Evolutionary conservation across 2,888 invertebrate species (phyloP).

Genomic region (Meta bourneti): DNA sequence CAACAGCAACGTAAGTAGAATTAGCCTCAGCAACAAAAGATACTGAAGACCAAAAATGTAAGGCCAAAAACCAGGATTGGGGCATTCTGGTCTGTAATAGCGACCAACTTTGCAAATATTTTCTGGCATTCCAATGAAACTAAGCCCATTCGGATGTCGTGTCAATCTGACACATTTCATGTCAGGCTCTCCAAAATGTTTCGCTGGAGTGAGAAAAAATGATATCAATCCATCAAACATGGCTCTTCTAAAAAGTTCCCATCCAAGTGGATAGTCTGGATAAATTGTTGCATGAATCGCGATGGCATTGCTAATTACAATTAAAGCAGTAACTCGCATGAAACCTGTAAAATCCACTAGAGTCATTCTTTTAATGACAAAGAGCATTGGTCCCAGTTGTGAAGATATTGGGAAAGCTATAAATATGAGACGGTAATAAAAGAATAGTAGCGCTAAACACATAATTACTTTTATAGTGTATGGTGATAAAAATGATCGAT

Average conservation of each 20-base stretch:
- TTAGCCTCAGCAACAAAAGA: constrained; percentile 79
- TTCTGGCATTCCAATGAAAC: constrained; percentile 30
- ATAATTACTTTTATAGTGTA: constrained; percentile 80
- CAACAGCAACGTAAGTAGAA: constrained; percentile 80
- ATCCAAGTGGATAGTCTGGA: constrained; percentile 80
- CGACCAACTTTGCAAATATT: constrained; percentile 48
- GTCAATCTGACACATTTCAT: constrained; percentile 31
- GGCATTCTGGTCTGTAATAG: constrained; percentile 69
- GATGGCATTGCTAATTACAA: constrained; percentile 80
- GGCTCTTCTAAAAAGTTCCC: constrained; percentile 79
- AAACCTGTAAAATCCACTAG: constrained; percentile 80
- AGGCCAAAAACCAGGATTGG: constrained; percentile 77
- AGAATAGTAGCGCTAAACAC: constrained; percentile 81
- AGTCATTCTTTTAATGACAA: constrained; percentile 81
- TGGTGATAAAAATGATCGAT: constrained; percentile 74
- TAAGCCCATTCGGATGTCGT: constrained; percentile 1
- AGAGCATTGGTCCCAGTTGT: constrained; percentile 82
- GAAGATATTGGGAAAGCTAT: constrained; percentile 82
- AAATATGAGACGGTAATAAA: constrained; percentile 82
- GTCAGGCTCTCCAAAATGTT: constrained; percentile 72
- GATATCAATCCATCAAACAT: constrained; percentile 81
- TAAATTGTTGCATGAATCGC: constrained; percentile 81
- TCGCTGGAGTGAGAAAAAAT: constrained; percentile 81
- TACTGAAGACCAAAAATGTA: constrained; percentile 79
- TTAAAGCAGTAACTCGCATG: constrained; percentile 80